Evolutionary conservation across 2,888 invertebrate species (phyloP).

Genomic region (Dryobotodes eremita): DNA sequence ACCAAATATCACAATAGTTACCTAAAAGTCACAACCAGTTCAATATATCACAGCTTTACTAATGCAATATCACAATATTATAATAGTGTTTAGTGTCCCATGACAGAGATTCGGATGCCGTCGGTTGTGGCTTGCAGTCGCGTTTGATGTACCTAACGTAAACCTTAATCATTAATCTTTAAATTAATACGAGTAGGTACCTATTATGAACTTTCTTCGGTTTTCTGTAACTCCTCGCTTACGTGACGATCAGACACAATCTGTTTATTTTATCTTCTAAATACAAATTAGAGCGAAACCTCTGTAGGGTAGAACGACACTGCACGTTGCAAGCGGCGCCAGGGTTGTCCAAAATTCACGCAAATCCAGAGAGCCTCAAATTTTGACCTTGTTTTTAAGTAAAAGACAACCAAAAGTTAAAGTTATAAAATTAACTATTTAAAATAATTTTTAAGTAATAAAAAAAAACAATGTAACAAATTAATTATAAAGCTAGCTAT

Average conservation of each 20-base stretch:
- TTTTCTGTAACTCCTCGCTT: conserved; percentile 43
- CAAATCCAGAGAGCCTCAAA: conserved; percentile 85
- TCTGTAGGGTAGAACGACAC: conserved; percentile 65
- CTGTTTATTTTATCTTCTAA: conserved; percentile 38
- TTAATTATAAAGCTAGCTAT: conserved; percentile 91
- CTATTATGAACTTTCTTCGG: conserved; percentile 11
- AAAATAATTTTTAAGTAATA: conserved; percentile 88
- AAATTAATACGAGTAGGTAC: conserved; percentile 26
- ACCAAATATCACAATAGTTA: conserved; percentile 91
- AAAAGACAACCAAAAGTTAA: conserved; percentile 91
- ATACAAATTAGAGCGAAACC: conserved; percentile 46
- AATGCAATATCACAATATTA: conserved; percentile 87
- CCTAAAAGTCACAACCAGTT: conserved; percentile 89
- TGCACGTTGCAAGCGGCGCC: conserved; percentile 75
- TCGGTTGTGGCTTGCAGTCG: conserved; percentile 72
- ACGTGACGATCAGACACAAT: conserved; percentile 39
- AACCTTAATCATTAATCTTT: conserved; percentile 31
- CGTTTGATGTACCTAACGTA: conserved; percentile 49
- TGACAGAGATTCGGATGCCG: conserved; percentile 69
- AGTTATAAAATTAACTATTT: conserved; percentile 90
- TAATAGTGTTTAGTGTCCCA: conserved; percentile 75
- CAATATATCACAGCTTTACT: conserved; percentile 89
- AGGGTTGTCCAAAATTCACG: conserved; percentile 86
- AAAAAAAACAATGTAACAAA: conserved; percentile 90
- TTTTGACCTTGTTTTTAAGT: conserved; percentile 87